A percentile compares a stretch with the other conserved stretches of the same genome.
Evolutionary conservation across 2,113 vertebrate species (phyloP).

Genomic region (Ceuthmochares aereus): DNA sequence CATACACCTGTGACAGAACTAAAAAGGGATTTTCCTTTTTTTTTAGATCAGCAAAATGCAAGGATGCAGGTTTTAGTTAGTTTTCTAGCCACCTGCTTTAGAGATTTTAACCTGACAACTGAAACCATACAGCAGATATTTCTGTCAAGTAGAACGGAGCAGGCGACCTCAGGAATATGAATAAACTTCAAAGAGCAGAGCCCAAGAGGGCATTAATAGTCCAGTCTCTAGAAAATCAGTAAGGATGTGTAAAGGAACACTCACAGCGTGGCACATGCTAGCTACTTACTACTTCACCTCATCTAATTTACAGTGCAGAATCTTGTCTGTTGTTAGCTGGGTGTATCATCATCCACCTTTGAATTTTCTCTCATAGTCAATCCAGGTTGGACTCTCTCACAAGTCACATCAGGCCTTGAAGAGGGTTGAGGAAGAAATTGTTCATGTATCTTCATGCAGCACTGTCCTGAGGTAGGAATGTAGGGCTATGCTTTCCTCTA

Average conservation of each 20-base stretch:
- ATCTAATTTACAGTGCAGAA: neutral
- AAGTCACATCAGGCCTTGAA: neutral
- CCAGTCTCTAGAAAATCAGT: neutral
- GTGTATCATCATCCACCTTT: neutral
- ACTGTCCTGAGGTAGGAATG: neutral
- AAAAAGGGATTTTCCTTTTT: neutral
- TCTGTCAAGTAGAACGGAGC: neutral
- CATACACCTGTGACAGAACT: neutral
- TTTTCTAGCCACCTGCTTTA: neutral
- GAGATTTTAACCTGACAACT: neutral
- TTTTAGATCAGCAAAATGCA: neutral
- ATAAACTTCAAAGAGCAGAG: neutral
- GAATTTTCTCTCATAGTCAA: neutral
- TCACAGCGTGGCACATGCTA: rapidly evolving
- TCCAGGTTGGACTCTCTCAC: neutral
- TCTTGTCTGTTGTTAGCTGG: neutral
- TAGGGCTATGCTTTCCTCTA: neutral
- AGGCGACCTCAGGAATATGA: neutral
- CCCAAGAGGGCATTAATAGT: neutral
- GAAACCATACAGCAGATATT: neutral
- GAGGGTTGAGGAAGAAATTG: neutral
- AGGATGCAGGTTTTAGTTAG: neutral
- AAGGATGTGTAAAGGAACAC: neutral
- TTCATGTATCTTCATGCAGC: neutral
- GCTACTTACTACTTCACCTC: neutral